phyloP scores from a whole-genome alignment of 2,797 vertebrate species.

The Sebastes steindachneri region DNA sequence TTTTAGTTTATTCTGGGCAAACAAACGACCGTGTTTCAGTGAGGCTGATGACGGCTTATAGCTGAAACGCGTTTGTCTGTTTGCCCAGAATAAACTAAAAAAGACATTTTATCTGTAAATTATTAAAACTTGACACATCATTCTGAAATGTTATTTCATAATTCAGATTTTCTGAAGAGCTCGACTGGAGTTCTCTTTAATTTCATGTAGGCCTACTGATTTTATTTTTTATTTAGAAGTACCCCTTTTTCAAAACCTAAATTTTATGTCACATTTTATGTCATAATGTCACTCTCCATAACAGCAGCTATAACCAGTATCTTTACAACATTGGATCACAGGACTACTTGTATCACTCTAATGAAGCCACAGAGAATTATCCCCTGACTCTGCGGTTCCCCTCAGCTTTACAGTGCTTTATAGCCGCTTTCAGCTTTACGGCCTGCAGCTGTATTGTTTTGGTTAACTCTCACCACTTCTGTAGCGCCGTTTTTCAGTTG shows the following conservation, averaged over 20 bases:
- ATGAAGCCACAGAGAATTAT: too few species aligned
- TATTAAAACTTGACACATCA: background rate
- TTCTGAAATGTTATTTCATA: background rate
- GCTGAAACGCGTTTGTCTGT: too few species aligned
- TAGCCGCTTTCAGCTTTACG: background rate
- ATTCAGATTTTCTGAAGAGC: background rate
- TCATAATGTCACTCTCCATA: background rate
- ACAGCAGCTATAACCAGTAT: background rate
- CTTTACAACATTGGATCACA: background rate
- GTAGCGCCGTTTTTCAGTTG: background rate
- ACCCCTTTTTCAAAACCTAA: background rate
- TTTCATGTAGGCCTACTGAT: too few species aligned
- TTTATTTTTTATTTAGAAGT: too few species aligned
- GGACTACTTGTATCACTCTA: too few species aligned
- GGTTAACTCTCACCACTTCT: background rate
- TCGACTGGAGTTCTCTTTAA: too few species aligned
- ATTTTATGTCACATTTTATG: background rate
- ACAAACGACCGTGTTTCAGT: too few species aligned
- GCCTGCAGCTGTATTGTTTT: background rate
- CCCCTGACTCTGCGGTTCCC: too few species aligned
- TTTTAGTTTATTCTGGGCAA: too few species aligned
- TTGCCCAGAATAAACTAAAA: too few species aligned
- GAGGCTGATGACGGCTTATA: too few species aligned
- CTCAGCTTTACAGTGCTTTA: background rate
- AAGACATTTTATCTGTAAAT: too few species aligned